Base-by-base conservation (phyloP, 23 tunicate genomes). In the Trididemnum miniatum region DNA sequence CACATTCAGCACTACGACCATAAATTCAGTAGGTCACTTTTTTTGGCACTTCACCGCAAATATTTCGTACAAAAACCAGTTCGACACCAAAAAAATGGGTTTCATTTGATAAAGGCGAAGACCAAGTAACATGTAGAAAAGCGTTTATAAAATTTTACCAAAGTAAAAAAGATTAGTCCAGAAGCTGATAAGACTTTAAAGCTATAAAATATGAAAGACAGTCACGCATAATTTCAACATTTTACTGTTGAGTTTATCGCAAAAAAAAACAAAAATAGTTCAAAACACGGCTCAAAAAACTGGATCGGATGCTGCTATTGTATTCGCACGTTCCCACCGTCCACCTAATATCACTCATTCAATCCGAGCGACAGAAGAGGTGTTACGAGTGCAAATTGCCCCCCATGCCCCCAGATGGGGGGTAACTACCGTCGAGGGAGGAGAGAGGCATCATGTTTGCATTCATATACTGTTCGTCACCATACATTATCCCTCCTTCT, bases 381-480 rank as follows among this genome's bases (percentile, higher is more conserved):
- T 62, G 62, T 69, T 82, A 82, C 27, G 86, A 57, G 67, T 82
- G 86, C 79, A 82, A 34, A 57, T 71, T 71, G 29, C 76, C 76
- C 3, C 86, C 86, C 78, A 82, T 49, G 5, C 50, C 71, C 12
- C 65, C 79, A 22, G 65, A 22, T 1, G 86, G 38, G 1, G 86
- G 76, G 34, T 49, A 82, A 32, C 37, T 32, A n/a, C 79, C 1
- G 33, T 82, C 86, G 25, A 82, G 51, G 4, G 31, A 25, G 1
- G 59, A 49, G 9, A 54, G 65, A 29, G 71, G 86, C 86, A 71
- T 71, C 52, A 54, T 44, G 59, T 24, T 20, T 24, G 60, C 76
- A 71, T 32, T 79, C 71, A 79, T 79, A 44, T 80, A 80, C 22
- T 83, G 87, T 20, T 83, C 57, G n/a, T 73, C 35, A 36, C 38